These are phyloP conservation scores for Bothrops jararaca DNA, from an alignment of 2,113 vertebrate genomes.

Conservation along the genomic window DNA sequence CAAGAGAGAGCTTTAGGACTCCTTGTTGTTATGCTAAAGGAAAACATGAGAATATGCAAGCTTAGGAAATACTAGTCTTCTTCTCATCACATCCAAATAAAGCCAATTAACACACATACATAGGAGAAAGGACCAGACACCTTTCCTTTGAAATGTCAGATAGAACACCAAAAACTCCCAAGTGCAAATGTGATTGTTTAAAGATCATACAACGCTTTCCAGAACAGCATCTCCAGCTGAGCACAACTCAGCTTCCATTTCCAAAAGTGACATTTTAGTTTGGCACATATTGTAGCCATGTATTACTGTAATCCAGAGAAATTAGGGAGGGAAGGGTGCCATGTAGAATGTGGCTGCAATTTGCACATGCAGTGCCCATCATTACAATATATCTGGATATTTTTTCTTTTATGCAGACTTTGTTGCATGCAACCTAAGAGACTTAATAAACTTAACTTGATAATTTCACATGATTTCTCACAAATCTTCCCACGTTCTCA, in stretches of 20 bases:
- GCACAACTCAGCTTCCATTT: neutral
- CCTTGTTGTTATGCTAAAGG: neutral
- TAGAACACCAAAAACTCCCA: neutral
- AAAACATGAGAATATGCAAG: neutral
- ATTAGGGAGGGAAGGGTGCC: neutral
- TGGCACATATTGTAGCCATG: neutral
- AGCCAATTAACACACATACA: neutral
- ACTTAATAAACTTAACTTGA: neutral
- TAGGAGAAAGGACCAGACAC: neutral
- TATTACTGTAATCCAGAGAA: neutral
- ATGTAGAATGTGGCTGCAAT: neutral
- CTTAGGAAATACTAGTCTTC: neutral
- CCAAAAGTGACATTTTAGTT: neutral
- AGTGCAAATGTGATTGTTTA: neutral
- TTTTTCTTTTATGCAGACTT: neutral
- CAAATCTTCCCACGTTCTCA: neutral
- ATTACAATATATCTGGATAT: neutral
- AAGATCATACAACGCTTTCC: neutral
- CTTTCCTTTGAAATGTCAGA: neutral
- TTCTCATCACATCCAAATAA: neutral
- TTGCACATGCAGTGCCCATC: neutral
- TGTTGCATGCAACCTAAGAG: neutral
- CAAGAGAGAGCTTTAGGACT: neutral
- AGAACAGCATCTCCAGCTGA: neutral
- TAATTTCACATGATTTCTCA: neutral